phyloP scores from a whole-genome alignment of 2,888 invertebrate species.

The Dendrolimus houi region DNA sequence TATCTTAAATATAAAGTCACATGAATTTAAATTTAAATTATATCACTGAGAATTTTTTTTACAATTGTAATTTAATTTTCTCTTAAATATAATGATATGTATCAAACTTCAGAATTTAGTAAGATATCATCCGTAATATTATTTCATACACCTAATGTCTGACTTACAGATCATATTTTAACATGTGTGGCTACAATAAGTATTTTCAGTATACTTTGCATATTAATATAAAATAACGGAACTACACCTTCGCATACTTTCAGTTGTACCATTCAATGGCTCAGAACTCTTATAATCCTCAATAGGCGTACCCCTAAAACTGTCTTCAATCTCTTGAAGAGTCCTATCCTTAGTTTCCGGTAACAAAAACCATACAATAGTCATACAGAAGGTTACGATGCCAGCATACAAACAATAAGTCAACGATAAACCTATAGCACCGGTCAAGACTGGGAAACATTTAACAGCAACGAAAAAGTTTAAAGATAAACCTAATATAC shows the following conservation, averaged over 20 bases:
- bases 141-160: too few relatives aligned
- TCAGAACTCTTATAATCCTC: conserved; percentile 35
- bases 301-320: conserved; percentile 46
- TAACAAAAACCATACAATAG: conserved; percentile 72
- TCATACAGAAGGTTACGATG: conserved; percentile 65
- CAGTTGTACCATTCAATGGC: conserved; percentile 35
- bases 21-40: background rate
- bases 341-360: conserved; percentile 83
- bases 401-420: conserved; percentile 79
- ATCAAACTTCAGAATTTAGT: background rate
- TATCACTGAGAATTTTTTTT: background rate
- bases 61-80: background rate
- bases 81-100: background rate
- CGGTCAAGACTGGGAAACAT: conserved; percentile 76
- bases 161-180: too few relatives aligned
- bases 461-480: conserved; percentile 81
- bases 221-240: conserved; percentile 53
- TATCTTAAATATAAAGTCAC: too few relatives aligned
- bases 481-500: conserved; percentile 77
- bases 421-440: conserved; percentile 65
- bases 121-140: too few relatives aligned
- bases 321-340: conserved; percentile 79
- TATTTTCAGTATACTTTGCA: too few relatives aligned
- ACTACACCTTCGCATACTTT: conserved; percentile 49
- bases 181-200: too few relatives aligned